Base-by-base conservation (phyloP, 1,140 invertebrate genomes). In the Vollenhovia emeryi region DNA sequence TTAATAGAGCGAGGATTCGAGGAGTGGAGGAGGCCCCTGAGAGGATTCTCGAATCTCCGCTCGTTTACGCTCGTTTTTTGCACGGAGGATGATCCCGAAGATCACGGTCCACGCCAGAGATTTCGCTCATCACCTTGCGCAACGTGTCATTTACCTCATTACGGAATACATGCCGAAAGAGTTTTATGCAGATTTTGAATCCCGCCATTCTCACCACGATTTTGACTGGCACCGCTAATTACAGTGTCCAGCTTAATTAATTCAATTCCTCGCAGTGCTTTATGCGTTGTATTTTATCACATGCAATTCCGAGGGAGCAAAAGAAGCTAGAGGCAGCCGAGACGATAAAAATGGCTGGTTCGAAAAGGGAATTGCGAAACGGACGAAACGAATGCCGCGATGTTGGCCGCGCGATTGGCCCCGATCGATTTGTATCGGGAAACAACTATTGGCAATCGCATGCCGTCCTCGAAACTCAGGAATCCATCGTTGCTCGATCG, bases 361-460 rank as follows among this genome's bases (percentile, higher is more conserved):
- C 80, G 43, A 89, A 90, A 90, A 85, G 55, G 71, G 64, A 90
- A 90, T 90, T 90, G 88, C 89, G 89, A 90, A 90, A 90, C 48
- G 40, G 27, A 40, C 50, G 50, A 79, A 68, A 68, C 78, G 79
- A 89, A 66, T 87, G 84, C 74, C 76, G 86, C 82, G 87, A 86
- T 57, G 89, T 90, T 89, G 88, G 88, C 88, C 85, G 55, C 71
- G 48, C 74, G 87, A 91, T 91, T 91, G 91, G 91, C 91, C 91
- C 91, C 91, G 91, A 92, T 92, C 79, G 75, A 55, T 89, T 87
- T 89, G 88, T 91, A 90, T 90, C 86, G 87, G 90, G 91, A 91
- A 92, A 92, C 90, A 91, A 62, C 85, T 87, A 92, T 92, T 91
- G 91, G 91, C 91, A 92, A 92, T 91, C 89, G 85, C 80, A 89